Evolutionary conservation across 92 coral and sea anemone genomes (phyloP), one percentile per base, ranked within the genome.

Genomic region (Siderastrea siderea): DNA sequence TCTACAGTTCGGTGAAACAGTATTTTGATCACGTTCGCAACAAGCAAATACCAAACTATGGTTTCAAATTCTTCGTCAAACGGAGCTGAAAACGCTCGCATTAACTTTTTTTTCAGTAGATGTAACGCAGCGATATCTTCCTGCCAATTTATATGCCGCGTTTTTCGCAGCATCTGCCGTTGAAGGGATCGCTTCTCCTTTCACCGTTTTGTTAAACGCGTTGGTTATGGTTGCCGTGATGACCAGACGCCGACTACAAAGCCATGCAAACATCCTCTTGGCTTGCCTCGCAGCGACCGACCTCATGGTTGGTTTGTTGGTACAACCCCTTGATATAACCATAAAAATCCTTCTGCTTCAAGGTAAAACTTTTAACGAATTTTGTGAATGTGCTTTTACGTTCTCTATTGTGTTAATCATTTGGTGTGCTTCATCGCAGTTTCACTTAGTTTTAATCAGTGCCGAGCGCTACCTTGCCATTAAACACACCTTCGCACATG

Each of bases 171-270:
- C 50, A 45, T 65, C 15, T 49, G 43, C 67, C 48, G 5, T 62
- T 2, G 14, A 51, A 13, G n/a, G 4, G 17, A 7, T 45, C 1
- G 51, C 57, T 13, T 38, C 57, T 53, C 59, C 58, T 62, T 63
- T 50, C 9, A 79, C 55, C 57, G 70, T 80, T 80, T 58, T 62
- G 55, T 71, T 48, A 14, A 71, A 71, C 45, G 77, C 43, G 13
- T 15, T 71, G 12, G 77, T 71, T 15, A 71, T 71, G 3, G 59
- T 16, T 55, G 77, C 77, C 77, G 77, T 71, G 77, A 71, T 47
- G 50, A 71, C 58, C 45, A 71, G 16, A 17, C 55, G 57, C 5
- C 59, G 57, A 71, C 77, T 71, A 1, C 77, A 47, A 49, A 71
- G 57, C 15, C 59, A 15, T 14, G 11, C 50, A 0, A 71, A 49